These are phyloP conservation scores for Pterophyllum scalare DNA, from an alignment of 2,113 vertebrate genomes.

Conservation along the genomic window DNA sequence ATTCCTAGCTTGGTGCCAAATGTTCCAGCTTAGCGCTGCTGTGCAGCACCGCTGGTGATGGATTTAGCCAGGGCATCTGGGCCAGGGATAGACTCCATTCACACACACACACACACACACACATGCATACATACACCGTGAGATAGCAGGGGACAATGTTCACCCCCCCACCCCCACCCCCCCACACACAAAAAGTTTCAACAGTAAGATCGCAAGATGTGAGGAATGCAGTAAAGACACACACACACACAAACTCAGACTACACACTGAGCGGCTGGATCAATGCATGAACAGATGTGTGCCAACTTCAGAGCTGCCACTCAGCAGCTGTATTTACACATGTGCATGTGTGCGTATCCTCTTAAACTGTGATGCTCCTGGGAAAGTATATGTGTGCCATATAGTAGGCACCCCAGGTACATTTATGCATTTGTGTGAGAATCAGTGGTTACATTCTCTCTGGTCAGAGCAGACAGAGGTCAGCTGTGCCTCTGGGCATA, in stretches of 20 bases:
- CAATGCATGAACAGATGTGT: conserved; percentile 81
- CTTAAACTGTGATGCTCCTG: not conserved
- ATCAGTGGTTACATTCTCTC: conserved; percentile 16
- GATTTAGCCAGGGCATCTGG: conserved; percentile 72
- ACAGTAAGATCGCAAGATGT: conserved; percentile 41
- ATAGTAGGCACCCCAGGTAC: not conserved
- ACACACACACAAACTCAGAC: not conserved
- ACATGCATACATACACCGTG: not conserved
- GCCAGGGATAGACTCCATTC: conserved; percentile 64
- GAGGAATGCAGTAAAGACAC: conserved; percentile 18
- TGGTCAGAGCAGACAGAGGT: conserved; percentile 14
- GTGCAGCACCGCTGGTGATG: conserved; percentile 64
- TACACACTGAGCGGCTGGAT: conserved; percentile 64
- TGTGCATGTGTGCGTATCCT: not conserved
- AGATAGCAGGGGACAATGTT: conserved; percentile 53
- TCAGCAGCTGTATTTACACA: conserved; percentile 35
- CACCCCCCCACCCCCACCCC: conserved; percentile 1
- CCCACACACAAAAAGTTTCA: conserved; percentile 50
- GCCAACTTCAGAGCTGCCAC: conserved; percentile 52
- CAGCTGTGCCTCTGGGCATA: conserved; percentile 6
- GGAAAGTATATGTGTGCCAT: not conserved
- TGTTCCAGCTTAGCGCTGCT: conserved; percentile 68
- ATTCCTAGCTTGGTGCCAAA: conserved; percentile 76
- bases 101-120: conserved; percentile 29
- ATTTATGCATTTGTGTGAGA: not conserved